These are phyloP conservation scores for Drosophila melanogaster DNA, from an alignment of 1,140 invertebrate species.

Conservation along the genomic window Release_6_plus_ISO1_MT NT_033777.3:25798501-25799000, in stretches of 20 bases:
- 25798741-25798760: too few relatives aligned
- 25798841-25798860: neutral
- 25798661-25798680: constrained; percentile 56
- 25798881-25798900: neutral
- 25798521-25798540: constrained; percentile 12
- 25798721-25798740: too few relatives aligned
- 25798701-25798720: neutral
- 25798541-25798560: neutral
- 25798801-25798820: neutral
- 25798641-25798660: constrained; percentile 56
- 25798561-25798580: constrained; percentile 9
- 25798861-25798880: too few relatives aligned
- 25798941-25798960: constrained; percentile 66
- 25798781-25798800: too few relatives aligned
- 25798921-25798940: constrained; percentile 28
- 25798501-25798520: constrained; percentile 63
- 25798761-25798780: too few relatives aligned
- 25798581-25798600: constrained; percentile 53
- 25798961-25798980: constrained; percentile 54
- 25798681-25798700: constrained; percentile 1
- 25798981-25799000: constrained; percentile 66
- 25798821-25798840: neutral
- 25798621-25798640: constrained; percentile 25
- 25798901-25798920: constrained; percentile 24
- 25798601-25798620: constrained; percentile 19